Conservation (phyloP, 2,888 invertebrate species). For the Pasiphila rectangulata region DNA sequence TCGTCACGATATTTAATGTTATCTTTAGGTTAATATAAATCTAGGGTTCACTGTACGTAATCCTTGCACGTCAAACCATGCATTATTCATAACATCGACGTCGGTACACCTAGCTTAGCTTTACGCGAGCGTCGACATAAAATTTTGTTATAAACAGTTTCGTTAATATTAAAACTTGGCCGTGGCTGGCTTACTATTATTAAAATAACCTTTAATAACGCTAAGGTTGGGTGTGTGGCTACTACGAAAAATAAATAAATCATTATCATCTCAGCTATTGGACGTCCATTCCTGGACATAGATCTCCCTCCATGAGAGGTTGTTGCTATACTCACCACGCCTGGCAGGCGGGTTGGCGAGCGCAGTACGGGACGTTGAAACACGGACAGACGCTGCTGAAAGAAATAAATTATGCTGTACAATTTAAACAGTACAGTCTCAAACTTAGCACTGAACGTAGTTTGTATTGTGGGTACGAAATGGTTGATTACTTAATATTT, state of each 20-base stretch:
- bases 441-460: neutral
- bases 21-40: neutral
- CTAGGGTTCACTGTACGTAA: slow-evolving; percentile 1
- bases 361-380: too few relatives aligned
- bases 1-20: neutral
- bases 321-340: neutral
- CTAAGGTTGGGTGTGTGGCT: too few relatives aligned
- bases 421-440: neutral
- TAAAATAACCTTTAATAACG: neutral
- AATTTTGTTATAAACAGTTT: neutral
- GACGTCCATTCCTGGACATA: too few relatives aligned
- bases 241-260: neutral
- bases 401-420: neutral
- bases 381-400: too few relatives aligned
- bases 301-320: too few relatives aligned
- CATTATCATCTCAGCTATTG: too few relatives aligned
- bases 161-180: neutral
- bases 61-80: slow-evolving; percentile 8
- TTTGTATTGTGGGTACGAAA: too few relatives aligned
- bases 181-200: neutral
- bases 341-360: too few relatives aligned
- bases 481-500: too few relatives aligned
- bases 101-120: neutral
- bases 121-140: neutral
- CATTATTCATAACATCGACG: slow-evolving; percentile 15